These are phyloP conservation scores for Sturnus vulgaris DNA, from an alignment of 2,113 vertebrate genomes.

Conservation along the genomic window DNA sequence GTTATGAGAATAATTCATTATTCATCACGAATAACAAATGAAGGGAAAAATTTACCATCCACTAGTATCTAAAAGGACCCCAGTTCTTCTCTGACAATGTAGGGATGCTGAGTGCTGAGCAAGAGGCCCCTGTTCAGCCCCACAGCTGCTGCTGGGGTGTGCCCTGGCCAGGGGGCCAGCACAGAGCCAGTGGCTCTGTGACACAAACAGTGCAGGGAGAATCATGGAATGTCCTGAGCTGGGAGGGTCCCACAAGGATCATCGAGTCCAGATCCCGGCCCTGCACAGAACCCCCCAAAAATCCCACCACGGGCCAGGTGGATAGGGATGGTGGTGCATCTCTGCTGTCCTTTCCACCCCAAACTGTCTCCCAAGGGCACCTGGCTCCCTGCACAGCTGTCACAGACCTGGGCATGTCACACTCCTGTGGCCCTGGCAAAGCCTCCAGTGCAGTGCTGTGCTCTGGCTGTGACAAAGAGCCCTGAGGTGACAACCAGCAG, in stretches of 20 bases:
- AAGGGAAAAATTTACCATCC: constrained; percentile 71
- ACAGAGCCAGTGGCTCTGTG: not conserved
- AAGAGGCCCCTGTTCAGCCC: not conserved
- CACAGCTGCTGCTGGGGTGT: not conserved
- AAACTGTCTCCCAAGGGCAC: fast-evolving
- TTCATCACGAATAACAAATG: constrained; percentile 70
- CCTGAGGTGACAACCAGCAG: not conserved
- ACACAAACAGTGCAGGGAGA: not conserved
- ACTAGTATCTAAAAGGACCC: constrained; percentile 57
- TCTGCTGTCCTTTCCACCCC: not conserved
- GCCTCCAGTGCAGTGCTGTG: not conserved
- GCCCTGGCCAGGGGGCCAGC: not conserved
- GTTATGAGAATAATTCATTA: constrained; percentile 74
- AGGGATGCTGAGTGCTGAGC: not conserved
- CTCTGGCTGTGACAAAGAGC: not conserved
- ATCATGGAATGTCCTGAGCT: not conserved
- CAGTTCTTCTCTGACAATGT: constrained; percentile 22
- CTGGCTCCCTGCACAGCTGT: not conserved
- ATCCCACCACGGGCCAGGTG: not conserved
- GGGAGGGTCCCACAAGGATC: not conserved
- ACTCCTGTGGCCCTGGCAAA: not conserved
- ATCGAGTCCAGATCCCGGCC: fast-evolving
- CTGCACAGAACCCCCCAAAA: not conserved
- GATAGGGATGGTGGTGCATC: not conserved
- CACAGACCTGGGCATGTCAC: not conserved